These are phyloP conservation scores for Tachina lurida DNA, from an alignment of 2,888 invertebrate genomes.

Conservation along the genomic window DNA sequence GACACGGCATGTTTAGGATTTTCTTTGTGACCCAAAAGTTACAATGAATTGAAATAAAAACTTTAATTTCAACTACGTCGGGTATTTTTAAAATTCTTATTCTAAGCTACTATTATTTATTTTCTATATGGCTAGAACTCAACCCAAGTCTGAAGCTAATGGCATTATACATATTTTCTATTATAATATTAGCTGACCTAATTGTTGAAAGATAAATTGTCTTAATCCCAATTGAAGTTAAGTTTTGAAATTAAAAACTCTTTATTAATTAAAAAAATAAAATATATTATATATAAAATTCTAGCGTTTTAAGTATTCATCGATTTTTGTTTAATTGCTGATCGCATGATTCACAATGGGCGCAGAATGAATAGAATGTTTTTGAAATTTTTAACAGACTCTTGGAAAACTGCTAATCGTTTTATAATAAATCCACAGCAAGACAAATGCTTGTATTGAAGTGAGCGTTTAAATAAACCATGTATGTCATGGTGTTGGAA, in stretches of 20 bases:
- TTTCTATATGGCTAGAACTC: too few species aligned
- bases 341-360: neutral
- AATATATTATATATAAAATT: neutral
- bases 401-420: neutral
- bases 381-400: neutral
- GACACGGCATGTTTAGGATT: too few species aligned
- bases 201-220: too few species aligned
- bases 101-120: too few species aligned
- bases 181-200: too few species aligned
- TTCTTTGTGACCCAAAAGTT: too few species aligned
- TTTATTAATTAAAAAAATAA: neutral
- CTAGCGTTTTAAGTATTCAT: conserved; percentile 19
- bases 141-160: too few species aligned
- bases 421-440: conserved; percentile 14
- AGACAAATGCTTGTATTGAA: neutral
- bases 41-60: too few species aligned
- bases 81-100: too few species aligned
- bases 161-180: too few species aligned
- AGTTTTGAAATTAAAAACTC: neutral
- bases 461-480: neutral
- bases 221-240: neutral
- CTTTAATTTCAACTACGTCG: too few species aligned
- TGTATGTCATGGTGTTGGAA: conserved; percentile 37
- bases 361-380: neutral
- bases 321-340: conserved; percentile 25